Base-by-base conservation (phyloP, 2,797 vertebrate genomes). In the Caiman crocodilus region DNA sequence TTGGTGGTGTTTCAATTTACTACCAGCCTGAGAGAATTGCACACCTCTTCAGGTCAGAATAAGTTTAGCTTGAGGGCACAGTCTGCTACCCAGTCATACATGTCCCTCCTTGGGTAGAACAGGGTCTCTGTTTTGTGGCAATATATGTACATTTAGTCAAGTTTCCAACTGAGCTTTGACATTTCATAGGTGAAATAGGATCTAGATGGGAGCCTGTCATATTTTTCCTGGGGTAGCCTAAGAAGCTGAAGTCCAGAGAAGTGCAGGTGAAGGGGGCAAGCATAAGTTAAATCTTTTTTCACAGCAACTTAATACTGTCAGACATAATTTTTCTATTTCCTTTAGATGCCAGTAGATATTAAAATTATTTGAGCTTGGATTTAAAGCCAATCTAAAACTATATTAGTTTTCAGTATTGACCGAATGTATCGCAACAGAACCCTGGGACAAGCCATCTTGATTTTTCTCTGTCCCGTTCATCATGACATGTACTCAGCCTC, bases 221-320 rank as follows among this genome's bases (percentile, higher is more conserved):
- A 84, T 85, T 87, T 80, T 25, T 57, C 55, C 60, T 87, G 59
- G 28, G 32, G 20, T 50, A 77, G 15, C 79, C 88, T 86, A 82
- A 84, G 76, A 75, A 83, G 32, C 9, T 91, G 71, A 90, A 90
- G 64, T 25, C 15, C 14, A 35, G 28, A 58, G 0, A 6, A 35
- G 23, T 61, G 73, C 76, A 86, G 90, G 73, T 18, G 60, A 91
- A 75, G 67, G 71, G 60, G 71, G 42, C 69, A 92, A 86, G 26
- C 81, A 80, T 25, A 95, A 61, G 83, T 95, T 94, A 94, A 96
- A 95, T 77, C 67, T 4, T 57, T 88, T 95, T 82, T 87, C 89
- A 84, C 42, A 93, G 42, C 79, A 89, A 93, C 57, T 90, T 93
- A 74, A 56, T 0, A 1, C 63, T 82, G 59, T 76, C 3, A 9